Base-by-base conservation (phyloP, 2,113 vertebrate genomes). In the Paralichthys olivaceus region DNA sequence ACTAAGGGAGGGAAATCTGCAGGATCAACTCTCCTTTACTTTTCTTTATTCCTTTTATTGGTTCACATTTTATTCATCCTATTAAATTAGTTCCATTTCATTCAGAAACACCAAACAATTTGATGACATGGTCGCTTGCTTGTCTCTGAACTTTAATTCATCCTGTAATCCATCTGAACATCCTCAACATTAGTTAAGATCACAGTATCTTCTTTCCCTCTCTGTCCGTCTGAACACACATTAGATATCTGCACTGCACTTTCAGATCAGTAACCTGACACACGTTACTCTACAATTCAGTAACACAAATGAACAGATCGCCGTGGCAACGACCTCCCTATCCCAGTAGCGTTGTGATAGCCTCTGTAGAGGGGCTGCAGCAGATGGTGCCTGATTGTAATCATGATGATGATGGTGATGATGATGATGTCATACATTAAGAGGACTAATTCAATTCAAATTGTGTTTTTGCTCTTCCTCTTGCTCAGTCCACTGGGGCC, bases 301-400 rank as follows among this genome's bases (percentile, higher is more conserved):
- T 57, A 63, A 20, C 26, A 37, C 29, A 62, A 86, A 60, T 57
- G 66, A 80, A 84, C 63, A 60, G 34, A 84, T 85, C 63, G 3
- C 83, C 17, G 4, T 78, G 74, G 77, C 53, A 71, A 87, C 70
- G n/a, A 77, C 66, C 81, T 56, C 72, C 0, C 0, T 69, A 83
- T 84, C 87, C 84, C 81, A 15, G 72, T 72, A 8, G 79, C 61
- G 87, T 68, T 80, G 56, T 71, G 79, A 60, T 69, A 32, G 72
- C 75, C 72, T 78, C 22, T 78, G 15, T 61, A 65, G 80, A 86
- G 69, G 59, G 71, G 66, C 79, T 56, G 55, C 78, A 74, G 77
- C 92, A 93, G 92, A 92, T 93, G 92, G 90, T 81, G 72, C 81
- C 78, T 47, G 40, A 62, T 74, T 73, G 69, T 77, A 59, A 83